phyloP scores from a whole-genome alignment of 2,113 vertebrate species.

The Motacilla tschutschensis region DNA sequence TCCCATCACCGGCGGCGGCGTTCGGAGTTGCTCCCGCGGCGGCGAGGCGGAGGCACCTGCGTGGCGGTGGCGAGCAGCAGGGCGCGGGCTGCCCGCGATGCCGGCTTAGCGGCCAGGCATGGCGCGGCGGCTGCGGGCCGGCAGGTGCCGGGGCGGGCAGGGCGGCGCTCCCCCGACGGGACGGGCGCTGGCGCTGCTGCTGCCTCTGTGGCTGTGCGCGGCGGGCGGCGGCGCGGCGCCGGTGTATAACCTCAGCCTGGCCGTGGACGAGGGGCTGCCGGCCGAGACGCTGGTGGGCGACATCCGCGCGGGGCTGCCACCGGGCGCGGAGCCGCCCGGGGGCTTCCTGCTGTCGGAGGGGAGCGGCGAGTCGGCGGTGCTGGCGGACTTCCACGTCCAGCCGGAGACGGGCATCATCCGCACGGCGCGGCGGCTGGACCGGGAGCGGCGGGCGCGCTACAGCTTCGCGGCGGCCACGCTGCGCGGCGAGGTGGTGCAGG shows the following conservation, averaged over 20 bases:
- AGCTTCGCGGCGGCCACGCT: constrained; percentile 88
- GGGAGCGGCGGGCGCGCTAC: constrained; percentile 83
- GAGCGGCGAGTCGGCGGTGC: constrained; percentile 83
- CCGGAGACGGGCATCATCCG: constrained; percentile 87
- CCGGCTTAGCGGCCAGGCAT: neutral
- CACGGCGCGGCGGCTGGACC: constrained; percentile 83
- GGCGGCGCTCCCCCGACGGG: neutral
- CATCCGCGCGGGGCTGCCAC: constrained; percentile 77
- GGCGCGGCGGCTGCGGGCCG: neutral
- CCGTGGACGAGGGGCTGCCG: constrained; percentile 84
- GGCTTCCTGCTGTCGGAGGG: constrained; percentile 91
- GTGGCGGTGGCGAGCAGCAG: neutral
- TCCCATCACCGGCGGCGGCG: neutral
- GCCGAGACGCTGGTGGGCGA: constrained; percentile 86
- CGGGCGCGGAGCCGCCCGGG: constrained; percentile 28
- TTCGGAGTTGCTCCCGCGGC: neutral
- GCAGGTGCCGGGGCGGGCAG: neutral
- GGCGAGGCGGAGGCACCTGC: neutral
- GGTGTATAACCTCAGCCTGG: constrained; percentile 82
- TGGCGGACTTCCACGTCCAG: constrained; percentile 87
- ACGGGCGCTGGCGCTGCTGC: neutral
- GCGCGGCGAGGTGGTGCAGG: constrained; percentile 83
- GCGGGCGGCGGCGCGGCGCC: constrained; percentile 65
- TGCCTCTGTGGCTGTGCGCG: constrained; percentile 52
- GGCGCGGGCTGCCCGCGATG: neutral